Evolutionary conservation across 2,797 vertebrate species (phyloP).

Genomic region (Catostomus latipinnis): DNA sequence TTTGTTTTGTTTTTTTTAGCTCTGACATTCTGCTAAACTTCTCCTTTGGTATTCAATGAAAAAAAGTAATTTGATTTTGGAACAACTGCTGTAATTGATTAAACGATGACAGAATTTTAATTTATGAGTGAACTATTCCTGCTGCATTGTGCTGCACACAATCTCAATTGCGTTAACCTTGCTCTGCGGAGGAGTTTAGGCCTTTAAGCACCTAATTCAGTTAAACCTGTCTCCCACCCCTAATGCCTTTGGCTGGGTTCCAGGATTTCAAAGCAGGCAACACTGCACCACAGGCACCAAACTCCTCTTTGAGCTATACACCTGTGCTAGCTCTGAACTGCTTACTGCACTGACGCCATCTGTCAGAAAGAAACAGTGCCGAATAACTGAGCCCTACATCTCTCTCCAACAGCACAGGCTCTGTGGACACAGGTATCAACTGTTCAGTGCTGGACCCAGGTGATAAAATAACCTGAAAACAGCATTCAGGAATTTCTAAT

Average conservation of each 20-base stretch:
- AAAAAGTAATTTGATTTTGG: too few relatives aligned
- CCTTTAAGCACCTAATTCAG: slow-evolving; percentile 73
- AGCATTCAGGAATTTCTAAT: slow-evolving; percentile 35
- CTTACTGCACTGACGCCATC: slow-evolving; percentile 51
- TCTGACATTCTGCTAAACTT: too few relatives aligned
- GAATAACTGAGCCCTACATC: slow-evolving; percentile 37
- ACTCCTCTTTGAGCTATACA: slow-evolving; percentile 26
- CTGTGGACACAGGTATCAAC: slow-evolving; percentile 25
- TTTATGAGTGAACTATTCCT: background rate
- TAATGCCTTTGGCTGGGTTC: slow-evolving; percentile 63
- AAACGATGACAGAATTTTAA: too few relatives aligned
- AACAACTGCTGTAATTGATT: too few relatives aligned
- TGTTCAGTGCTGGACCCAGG: slow-evolving; percentile 27
- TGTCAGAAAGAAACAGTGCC: slow-evolving; percentile 17
- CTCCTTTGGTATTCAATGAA: too few relatives aligned
- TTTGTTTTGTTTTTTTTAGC: too few relatives aligned
- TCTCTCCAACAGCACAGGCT: slow-evolving; percentile 12
- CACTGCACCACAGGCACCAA: slow-evolving; percentile 35
- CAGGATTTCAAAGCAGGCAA: slow-evolving; percentile 55
- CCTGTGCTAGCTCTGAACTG: slow-evolving; percentile 44
- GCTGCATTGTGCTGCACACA: slow-evolving; percentile 10
- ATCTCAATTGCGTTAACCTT: slow-evolving; percentile 60
- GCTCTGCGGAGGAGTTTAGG: slow-evolving; percentile 58
- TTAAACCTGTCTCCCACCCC: slow-evolving; percentile 59
- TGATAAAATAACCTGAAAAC: slow-evolving; percentile 47